These are phyloP conservation scores for Conomelus anceps DNA, from an alignment of 2,888 invertebrate species.

Conservation along the genomic window DNA sequence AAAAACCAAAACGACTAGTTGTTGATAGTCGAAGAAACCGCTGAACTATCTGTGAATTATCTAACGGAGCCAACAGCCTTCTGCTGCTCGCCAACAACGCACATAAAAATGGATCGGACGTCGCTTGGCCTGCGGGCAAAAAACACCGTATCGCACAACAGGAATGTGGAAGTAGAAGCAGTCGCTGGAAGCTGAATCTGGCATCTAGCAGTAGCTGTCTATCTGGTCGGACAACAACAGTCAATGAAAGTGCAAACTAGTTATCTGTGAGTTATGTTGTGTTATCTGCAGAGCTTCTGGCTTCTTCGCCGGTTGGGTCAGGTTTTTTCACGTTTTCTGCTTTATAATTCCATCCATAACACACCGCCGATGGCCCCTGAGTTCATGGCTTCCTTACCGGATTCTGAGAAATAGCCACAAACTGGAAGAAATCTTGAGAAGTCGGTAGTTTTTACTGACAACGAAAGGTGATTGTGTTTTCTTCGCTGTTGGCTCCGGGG, in stretches of 20 bases:
- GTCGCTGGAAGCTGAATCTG: neutral
- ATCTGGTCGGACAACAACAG: neutral
- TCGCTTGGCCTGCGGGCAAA: neutral
- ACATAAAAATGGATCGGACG: neutral
- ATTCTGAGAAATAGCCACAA: too few relatives aligned
- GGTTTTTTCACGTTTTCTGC: neutral
- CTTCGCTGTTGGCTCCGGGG: neutral
- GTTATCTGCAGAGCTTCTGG: neutral
- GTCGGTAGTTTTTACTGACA: neutral
- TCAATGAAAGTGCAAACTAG: neutral
- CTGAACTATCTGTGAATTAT: neutral
- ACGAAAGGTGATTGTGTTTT: neutral
- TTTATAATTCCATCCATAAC: neutral
- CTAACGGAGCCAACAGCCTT: neutral
- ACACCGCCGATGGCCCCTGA: neutral
- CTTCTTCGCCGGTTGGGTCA: neutral
- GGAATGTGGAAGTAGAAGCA: neutral
- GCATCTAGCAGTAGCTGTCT: neutral
- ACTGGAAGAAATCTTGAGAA: neutral
- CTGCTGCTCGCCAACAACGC: neutral
- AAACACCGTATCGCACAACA: neutral
- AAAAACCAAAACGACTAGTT: neutral
- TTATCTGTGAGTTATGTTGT: neutral
- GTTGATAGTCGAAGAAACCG: neutral
- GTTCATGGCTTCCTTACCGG: neutral